A percentile compares a stretch with the other conserved stretches of the same genome.
These are phyloP conservation scores for Tenrec ecaudatus DNA, from an alignment of 2,113 vertebrate genomes.

Conservation along the genomic window DNA sequence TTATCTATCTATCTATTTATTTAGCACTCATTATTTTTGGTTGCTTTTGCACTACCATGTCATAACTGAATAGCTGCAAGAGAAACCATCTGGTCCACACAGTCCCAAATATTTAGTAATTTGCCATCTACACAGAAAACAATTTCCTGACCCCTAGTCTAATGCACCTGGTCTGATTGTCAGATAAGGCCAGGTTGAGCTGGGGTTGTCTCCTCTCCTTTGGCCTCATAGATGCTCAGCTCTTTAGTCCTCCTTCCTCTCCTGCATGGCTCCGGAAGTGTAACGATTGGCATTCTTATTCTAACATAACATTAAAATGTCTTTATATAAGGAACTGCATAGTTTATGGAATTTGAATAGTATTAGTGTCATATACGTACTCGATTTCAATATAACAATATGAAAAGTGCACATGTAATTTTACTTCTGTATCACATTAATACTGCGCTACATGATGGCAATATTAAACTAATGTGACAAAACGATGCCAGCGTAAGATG, in stretches of 20 bases:
- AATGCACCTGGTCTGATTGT: neutral
- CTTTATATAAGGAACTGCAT: constrained; percentile 74
- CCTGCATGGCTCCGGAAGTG: neutral
- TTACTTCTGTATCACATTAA: constrained; percentile 83
- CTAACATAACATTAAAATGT: constrained; percentile 80
- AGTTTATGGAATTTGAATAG: constrained; percentile 82
- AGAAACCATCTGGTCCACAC: neutral
- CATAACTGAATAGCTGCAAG: neutral
- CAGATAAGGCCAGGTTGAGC: neutral
- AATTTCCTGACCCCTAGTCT: neutral
- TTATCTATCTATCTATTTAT: neutral
- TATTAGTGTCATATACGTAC: constrained; percentile 83
- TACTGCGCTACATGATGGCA: constrained; percentile 80
- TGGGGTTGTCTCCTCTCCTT: neutral
- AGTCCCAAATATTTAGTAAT: neutral
- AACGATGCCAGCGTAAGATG: constrained; percentile 80
- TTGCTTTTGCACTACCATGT: neutral
- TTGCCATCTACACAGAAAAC: neutral
- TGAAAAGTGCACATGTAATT: constrained; percentile 83
- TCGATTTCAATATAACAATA: constrained; percentile 85
- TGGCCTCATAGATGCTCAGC: neutral
- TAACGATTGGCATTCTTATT: constrained; percentile 66
- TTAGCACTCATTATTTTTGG: neutral
- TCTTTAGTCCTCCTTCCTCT: neutral
- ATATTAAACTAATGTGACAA: constrained; percentile 86